A percentile compares a stretch with the other conserved stretches of the same genome.
phyloP scores from a whole-genome alignment of 1,140 invertebrate species.

The Macrotrachela quadricornifera region DNA sequence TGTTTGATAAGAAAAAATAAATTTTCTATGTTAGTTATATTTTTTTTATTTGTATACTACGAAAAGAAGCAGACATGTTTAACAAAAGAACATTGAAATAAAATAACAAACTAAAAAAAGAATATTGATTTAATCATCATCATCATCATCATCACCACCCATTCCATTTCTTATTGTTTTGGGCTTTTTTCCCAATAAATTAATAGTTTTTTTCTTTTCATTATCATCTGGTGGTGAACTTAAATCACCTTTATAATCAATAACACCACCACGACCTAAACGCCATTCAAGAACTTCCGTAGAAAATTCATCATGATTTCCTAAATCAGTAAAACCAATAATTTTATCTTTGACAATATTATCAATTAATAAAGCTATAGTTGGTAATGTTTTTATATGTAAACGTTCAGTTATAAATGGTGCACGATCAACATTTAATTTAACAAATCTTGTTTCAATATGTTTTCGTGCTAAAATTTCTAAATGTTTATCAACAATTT shows the following conservation, averaged over 20 bases:
- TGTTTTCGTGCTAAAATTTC: slow-evolving; percentile 62
- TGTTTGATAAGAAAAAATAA: no score
- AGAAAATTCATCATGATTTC: slow-evolving; percentile 36
- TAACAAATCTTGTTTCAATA: slow-evolving; percentile 68
- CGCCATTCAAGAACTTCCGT: slow-evolving; percentile 69
- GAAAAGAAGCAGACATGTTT: no score
- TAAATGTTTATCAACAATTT: slow-evolving; percentile 81
- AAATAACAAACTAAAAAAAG: no score
- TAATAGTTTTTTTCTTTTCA: no score
- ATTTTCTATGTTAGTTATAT: no score
- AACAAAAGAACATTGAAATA: no score
- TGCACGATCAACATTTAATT: slow-evolving; percentile 68
- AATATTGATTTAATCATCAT: no score
- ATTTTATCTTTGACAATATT: slow-evolving; percentile 66
- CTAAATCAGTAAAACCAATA: slow-evolving; percentile 77
- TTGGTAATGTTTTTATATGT: slow-evolving; percentile 68
- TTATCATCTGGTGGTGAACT: slow-evolving; percentile 15
- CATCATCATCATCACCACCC: no score
- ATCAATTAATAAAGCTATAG: slow-evolving; percentile 57
- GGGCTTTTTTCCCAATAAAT: no score
- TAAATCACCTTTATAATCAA: slow-evolving; percentile 59
- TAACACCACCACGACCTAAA: slow-evolving; percentile 47
- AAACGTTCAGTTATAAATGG: slow-evolving; percentile 64
- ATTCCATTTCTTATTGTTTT: no score
- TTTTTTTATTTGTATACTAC: no score